phyloP scores from a whole-genome alignment of 1,140 invertebrate genomes.

The Plodia interpunctella region DNA sequence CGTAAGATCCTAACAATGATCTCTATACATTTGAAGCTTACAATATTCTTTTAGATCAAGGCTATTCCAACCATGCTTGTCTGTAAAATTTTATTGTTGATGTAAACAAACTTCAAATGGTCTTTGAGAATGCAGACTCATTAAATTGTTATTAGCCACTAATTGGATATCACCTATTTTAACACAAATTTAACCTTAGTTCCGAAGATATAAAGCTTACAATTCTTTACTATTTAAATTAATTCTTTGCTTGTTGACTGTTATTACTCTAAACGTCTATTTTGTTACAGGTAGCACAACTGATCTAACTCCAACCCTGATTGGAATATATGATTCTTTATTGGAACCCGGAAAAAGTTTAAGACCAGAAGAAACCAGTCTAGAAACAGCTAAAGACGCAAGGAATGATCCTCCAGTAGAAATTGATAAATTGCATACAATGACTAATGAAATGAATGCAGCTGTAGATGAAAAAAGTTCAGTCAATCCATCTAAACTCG shows the following conservation, averaged over 20 bases:
- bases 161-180: conserved; percentile 14
- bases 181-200: neutral
- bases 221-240: neutral
- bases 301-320: conserved; percentile 77
- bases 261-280: conserved; percentile 13
- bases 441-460: conserved; percentile 19
- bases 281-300: conserved; percentile 79
- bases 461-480: conserved; percentile 4
- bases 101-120: conserved; percentile 3
- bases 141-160: conserved; percentile 26
- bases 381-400: conserved; percentile 69
- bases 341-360: conserved; percentile 59
- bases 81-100: neutral
- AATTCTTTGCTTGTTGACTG: neutral
- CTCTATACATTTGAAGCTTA: too few species aligned
- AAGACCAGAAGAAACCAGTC: conserved; percentile 41
- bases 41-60: too few species aligned
- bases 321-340: conserved; percentile 78
- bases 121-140: conserved; percentile 22
- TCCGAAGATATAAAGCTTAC: neutral
- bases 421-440: conserved; percentile 8
- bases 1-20: too few species aligned
- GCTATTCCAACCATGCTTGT: too few species aligned
- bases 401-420: conserved; percentile 63
- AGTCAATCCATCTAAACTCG: conserved; percentile 56